A percentile compares a stretch with the other conserved stretches of the same genome.
These are phyloP conservation scores for Emmelina monodactyla DNA, from an alignment of 2,888 invertebrate genomes.

Conservation along the genomic window DNA sequence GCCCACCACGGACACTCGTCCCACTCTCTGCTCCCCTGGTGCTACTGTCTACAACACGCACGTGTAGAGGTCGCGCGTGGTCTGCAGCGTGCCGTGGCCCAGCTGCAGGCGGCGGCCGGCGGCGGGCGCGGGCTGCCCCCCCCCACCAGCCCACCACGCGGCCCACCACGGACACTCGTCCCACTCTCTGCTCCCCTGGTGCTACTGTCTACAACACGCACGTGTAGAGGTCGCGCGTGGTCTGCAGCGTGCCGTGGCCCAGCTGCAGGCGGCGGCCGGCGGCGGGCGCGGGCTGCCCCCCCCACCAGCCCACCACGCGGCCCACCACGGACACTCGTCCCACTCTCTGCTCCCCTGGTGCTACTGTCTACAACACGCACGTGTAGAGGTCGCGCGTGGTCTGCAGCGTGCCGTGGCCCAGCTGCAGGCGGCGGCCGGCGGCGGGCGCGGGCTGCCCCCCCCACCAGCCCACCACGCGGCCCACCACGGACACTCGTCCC, in stretches of 20 bases:
- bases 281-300: slow-evolving; percentile 70
- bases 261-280: slow-evolving; percentile 79
- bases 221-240: slow-evolving; percentile 76
- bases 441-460: slow-evolving; percentile 71
- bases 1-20: slow-evolving; percentile 94
- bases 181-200: too few species aligned
- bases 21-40: too few species aligned
- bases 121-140: too few species aligned
- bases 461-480: slow-evolving; percentile 96
- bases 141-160: too few species aligned
- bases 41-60: slow-evolving; percentile 13
- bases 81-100: slow-evolving; percentile 16
- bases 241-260: slow-evolving; percentile 76
- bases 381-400: slow-evolving; percentile 76
- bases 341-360: too few species aligned
- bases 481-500: slow-evolving; percentile 93
- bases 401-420: slow-evolving; percentile 77
- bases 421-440: slow-evolving; percentile 79
- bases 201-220: too few species aligned
- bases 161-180: too few species aligned
- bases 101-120: neutral
- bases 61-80: slow-evolving; percentile 34
- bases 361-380: too few species aligned
- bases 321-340: slow-evolving; percentile 95
- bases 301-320: slow-evolving; percentile 96